Conservation (phyloP, 1,140 invertebrate genomes). For the Goniozus legneri region DNA sequence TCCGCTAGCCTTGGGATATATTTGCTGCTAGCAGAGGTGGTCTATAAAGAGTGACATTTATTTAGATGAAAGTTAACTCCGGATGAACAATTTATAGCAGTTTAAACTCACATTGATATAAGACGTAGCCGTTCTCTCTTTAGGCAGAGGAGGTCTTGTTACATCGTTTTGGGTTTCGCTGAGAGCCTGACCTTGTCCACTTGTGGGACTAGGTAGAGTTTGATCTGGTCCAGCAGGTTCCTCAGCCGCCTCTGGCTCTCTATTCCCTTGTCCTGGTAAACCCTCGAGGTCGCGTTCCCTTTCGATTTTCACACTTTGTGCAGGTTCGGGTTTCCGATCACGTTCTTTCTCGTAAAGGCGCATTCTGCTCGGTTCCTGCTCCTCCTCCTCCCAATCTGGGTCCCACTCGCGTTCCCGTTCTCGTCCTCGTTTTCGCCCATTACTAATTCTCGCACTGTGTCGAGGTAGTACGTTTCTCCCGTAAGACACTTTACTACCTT, state of each 20-base stretch:
- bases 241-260: constrained; percentile 56
- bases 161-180: constrained; percentile 42
- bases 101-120: constrained; percentile 58
- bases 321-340: constrained; percentile 33
- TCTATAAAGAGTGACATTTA: too few species aligned
- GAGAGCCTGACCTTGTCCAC: constrained; percentile 43
- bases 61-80: too few species aligned
- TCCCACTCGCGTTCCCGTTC: too few species aligned
- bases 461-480: constrained; percentile 42
- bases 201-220: constrained; percentile 55
- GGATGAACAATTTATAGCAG: too few species aligned
- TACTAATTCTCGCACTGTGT: constrained; percentile 40
- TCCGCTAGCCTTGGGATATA: constrained; percentile 69
- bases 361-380: constrained; percentile 40
- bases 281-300: constrained; percentile 44
- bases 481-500: constrained; percentile 32
- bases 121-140: constrained; percentile 59
- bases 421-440: constrained; percentile 32
- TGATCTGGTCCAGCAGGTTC: constrained; percentile 61
- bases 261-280: constrained; percentile 43
- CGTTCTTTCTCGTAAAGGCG: too few species aligned
- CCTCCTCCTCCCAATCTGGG: too few species aligned
- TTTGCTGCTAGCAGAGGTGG: constrained; percentile 53
- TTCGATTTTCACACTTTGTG: constrained; percentile 43
- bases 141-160: constrained; percentile 50